Evolutionary conservation across 2,888 invertebrate species (phyloP).

Genomic region (Mechanitis mazaeus): DNA sequence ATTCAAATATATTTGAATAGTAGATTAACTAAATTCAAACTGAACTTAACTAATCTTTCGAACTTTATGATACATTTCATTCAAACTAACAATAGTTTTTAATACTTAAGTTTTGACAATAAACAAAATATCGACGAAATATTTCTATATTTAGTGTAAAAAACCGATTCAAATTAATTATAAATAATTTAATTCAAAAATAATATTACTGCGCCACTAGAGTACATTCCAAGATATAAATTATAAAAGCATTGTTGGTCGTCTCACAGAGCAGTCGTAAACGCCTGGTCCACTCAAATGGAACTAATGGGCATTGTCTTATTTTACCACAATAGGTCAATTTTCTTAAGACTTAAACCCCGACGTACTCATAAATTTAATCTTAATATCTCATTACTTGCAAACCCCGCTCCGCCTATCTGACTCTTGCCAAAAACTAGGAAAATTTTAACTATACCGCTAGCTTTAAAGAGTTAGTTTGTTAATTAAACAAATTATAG

Average conservation of each 20-base stretch:
- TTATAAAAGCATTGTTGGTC: slow-evolving; percentile 65
- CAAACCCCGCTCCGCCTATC: slow-evolving; percentile 57
- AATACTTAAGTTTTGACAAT: too few relatives aligned
- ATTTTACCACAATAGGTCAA: slow-evolving; percentile 70
- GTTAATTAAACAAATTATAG: slow-evolving; percentile 4
- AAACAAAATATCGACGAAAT: too few relatives aligned
- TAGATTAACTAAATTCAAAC: slow-evolving; percentile 33
- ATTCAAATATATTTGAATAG: slow-evolving; percentile 34
- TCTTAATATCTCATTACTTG: slow-evolving; percentile 74
- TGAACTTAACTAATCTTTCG: background rate
- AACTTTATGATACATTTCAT: too few relatives aligned
- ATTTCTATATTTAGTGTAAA: too few relatives aligned
- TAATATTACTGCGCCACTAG: slow-evolving; percentile 40
- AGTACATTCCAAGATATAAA: slow-evolving; percentile 60
- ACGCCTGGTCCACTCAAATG: slow-evolving; percentile 57
- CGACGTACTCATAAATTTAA: slow-evolving; percentile 69
- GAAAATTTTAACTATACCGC: slow-evolving; percentile 31
- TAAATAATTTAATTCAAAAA: slow-evolving; percentile 13
- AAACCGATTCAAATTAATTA: background rate
- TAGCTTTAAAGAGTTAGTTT: slow-evolving; percentile 17
- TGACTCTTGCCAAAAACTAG: slow-evolving; percentile 52
- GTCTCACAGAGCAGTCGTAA: slow-evolving; percentile 46
- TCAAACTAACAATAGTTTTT: too few relatives aligned
- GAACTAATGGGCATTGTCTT: slow-evolving; percentile 73
- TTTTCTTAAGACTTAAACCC: slow-evolving; percentile 68